A percentile compares a stretch with the other conserved stretches of the same genome.
These are phyloP conservation scores for Ophioninae sp. DNA, from an alignment of 2,888 invertebrate genomes.

Conservation along the genomic window DNA sequence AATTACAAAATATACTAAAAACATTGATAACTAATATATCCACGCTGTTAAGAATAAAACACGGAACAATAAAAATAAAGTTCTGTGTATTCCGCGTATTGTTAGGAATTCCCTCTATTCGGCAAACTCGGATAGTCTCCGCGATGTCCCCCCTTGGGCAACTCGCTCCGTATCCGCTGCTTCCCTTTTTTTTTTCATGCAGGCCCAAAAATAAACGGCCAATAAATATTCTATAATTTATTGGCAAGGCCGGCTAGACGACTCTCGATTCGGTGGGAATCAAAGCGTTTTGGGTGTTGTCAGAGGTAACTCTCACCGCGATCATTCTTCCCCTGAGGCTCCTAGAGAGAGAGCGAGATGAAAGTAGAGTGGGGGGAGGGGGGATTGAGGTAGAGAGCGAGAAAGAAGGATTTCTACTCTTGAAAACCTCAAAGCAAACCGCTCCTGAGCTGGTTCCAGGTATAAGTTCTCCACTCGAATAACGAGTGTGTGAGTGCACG, in stretches of 20 bases:
- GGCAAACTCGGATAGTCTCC: constrained; percentile 10
- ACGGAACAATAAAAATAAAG: no score
- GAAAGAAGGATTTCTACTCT: constrained; percentile 43
- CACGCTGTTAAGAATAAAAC: no score
- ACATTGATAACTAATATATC: neutral
- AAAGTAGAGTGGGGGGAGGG: neutral
- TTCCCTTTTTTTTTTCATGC: neutral
- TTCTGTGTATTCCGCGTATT: no score
- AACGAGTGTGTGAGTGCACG: constrained; percentile 46
- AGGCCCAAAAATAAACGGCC: constrained; percentile 64
- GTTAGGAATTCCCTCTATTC: constrained; percentile 30
- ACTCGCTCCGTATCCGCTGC: constrained; percentile 66
- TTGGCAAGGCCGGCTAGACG: constrained; percentile 68
- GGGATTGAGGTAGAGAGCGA: constrained; percentile 39
- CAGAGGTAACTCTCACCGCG: constrained; percentile 50
- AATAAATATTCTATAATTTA: constrained; percentile 78
- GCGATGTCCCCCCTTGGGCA: neutral
- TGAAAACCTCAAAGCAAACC: constrained; percentile 75
- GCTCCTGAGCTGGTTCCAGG: constrained; percentile 72
- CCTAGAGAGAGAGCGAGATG: neutral
- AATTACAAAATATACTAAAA: neutral
- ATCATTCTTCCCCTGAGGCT: neutral
- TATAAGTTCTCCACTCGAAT: constrained; percentile 63
- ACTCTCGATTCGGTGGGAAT: constrained; percentile 75
- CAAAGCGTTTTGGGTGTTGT: constrained; percentile 78